phyloP scores from a whole-genome alignment of 2,888 invertebrate species.

The Dynastes hyllus region DNA sequence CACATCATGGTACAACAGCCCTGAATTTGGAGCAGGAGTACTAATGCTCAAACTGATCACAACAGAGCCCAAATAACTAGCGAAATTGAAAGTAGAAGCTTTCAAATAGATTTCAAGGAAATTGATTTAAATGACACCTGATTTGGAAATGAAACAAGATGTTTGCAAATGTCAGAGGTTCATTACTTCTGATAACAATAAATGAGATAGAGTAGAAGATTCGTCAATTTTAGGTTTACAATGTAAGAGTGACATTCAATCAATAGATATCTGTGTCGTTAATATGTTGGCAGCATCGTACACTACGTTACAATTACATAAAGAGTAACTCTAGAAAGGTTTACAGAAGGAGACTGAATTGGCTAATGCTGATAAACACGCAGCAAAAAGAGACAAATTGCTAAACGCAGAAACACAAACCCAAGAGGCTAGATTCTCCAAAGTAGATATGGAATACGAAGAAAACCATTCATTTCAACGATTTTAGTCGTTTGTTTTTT shows the following conservation, averaged over 20 bases:
- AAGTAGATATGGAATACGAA: too few relatives aligned
- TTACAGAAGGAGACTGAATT: slow-evolving; percentile 49
- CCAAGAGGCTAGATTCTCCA: too few relatives aligned
- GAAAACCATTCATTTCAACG: too few relatives aligned
- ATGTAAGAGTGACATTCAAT: slow-evolving; percentile 44
- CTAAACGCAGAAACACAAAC: slow-evolving; percentile 56
- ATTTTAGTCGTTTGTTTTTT: too few relatives aligned
- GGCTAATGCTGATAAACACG: slow-evolving; percentile 54
- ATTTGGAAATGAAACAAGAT: slow-evolving; percentile 46
- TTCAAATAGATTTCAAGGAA: slow-evolving; percentile 75
- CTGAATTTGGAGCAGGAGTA: slow-evolving; percentile 28
- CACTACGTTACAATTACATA: slow-evolving; percentile 59
- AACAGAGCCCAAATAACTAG: slow-evolving; percentile 64
- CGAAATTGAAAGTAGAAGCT: slow-evolving; percentile 71
- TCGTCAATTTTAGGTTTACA: slow-evolving; percentile 52
- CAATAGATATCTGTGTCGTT: slow-evolving; percentile 62
- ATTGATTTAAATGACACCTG: slow-evolving; percentile 67
- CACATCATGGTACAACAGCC: slow-evolving; percentile 45
- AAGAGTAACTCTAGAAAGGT: slow-evolving; percentile 49
- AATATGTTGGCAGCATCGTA: slow-evolving; percentile 66
- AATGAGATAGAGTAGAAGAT: slow-evolving; percentile 61
- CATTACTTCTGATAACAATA: slow-evolving; percentile 60
- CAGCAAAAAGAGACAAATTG: slow-evolving; percentile 58
- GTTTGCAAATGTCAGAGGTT: slow-evolving; percentile 53
- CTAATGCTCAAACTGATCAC: slow-evolving; percentile 38